These are phyloP conservation scores for Nasalis larvatus DNA, from an alignment of 2,113 vertebrate genomes.

Conservation along the genomic window DNA sequence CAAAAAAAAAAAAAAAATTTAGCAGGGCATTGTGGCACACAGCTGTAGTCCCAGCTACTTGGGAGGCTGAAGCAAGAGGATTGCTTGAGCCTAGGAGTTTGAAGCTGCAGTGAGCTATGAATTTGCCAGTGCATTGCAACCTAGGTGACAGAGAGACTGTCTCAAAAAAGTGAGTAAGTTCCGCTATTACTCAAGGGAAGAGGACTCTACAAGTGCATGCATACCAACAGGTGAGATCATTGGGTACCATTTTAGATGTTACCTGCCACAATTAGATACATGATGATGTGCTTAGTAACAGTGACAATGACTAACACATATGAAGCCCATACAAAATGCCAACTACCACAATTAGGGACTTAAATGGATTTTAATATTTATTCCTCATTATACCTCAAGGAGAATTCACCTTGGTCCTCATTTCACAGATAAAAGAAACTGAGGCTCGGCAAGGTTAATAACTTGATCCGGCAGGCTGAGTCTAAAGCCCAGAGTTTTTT, in stretches of 20 bases:
- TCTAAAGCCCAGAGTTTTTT: not conserved
- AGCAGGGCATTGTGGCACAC: too few relatives aligned
- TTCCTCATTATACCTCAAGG: not conserved
- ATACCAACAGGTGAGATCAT: not conserved
- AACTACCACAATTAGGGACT: not conserved
- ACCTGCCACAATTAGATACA: not conserved
- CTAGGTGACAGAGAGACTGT: too few relatives aligned
- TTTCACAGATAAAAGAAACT: not conserved
- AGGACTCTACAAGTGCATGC: not conserved
- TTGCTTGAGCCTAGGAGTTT: too few relatives aligned
- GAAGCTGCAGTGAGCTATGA: too few relatives aligned
- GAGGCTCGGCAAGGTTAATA: not conserved
- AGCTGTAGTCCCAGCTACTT: too few relatives aligned
- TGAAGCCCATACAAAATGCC: not conserved
- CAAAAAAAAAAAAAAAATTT: too few relatives aligned
- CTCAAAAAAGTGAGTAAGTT: not conserved
- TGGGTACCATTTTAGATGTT: not conserved
- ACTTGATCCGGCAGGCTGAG: not conserved
- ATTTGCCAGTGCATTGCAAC: too few relatives aligned
- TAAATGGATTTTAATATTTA: not conserved
- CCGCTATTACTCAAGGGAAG: not conserved
- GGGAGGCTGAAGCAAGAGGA: too few relatives aligned
- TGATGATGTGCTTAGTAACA: not conserved
- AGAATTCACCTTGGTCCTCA: not conserved
- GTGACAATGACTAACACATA: not conserved